Conservation (phyloP, 2,888 invertebrate species). For the Timandra comae region DNA sequence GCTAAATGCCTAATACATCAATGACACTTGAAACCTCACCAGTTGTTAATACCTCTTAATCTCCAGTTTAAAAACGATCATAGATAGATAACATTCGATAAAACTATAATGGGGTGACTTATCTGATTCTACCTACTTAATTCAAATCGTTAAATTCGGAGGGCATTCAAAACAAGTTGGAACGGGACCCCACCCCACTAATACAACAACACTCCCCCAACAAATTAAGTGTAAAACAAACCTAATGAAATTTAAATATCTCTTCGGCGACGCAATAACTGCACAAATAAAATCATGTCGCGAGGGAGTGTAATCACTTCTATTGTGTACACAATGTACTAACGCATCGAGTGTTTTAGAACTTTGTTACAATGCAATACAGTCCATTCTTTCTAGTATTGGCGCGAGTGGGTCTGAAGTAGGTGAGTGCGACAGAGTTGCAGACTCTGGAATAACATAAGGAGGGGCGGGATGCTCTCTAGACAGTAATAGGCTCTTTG, state of each 20-base stretch:
- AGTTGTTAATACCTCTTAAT: conserved; percentile 42
- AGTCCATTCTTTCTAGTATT: conserved; percentile 22
- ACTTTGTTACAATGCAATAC: conserved; percentile 45
- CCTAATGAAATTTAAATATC: conserved; percentile 78
- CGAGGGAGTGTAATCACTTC: conserved; percentile 68
- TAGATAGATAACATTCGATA: conserved; percentile 35
- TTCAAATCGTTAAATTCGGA: conserved; percentile 64
- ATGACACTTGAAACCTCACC: conserved; percentile 20
- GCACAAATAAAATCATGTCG: conserved; percentile 75
- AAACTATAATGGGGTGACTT: conserved; percentile 50
- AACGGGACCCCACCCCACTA: conserved; percentile 60
- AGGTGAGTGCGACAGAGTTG: conserved; percentile 52
- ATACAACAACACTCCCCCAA: conserved; percentile 60
- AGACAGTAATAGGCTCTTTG: conserved; percentile 67
- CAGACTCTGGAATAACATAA: conserved; percentile 41
- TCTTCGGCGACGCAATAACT: conserved; percentile 71
- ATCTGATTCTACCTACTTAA: conserved; percentile 59
- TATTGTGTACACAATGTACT: conserved; percentile 68
- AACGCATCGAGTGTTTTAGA: conserved; percentile 45
- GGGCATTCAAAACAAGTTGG: conserved; percentile 57
- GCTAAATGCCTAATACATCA: conserved; percentile 6
- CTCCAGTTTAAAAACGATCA: conserved; percentile 49
- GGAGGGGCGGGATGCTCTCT: conserved; percentile 63
- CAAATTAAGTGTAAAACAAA: conserved; percentile 78
- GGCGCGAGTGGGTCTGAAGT: conserved; percentile 9